A percentile compares a stretch with the other conserved stretches of the same genome.
Conservation (phyloP, 2,113 vertebrate species). For the Ia io region DNA sequence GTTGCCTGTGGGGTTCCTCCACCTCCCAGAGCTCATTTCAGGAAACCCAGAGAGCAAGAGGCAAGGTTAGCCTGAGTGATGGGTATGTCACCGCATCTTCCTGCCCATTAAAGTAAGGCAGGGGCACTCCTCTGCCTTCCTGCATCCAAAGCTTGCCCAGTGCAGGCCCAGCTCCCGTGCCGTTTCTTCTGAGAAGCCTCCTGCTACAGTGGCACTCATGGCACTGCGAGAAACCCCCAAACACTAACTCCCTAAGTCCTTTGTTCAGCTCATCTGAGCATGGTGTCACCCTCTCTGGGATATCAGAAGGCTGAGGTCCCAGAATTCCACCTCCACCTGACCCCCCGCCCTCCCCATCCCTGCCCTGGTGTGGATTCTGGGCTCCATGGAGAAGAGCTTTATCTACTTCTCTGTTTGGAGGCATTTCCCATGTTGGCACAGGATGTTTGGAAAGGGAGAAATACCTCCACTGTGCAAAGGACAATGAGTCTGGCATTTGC, state of each 20-base stretch:
- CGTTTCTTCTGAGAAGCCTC: not conserved
- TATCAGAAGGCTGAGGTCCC: not conserved
- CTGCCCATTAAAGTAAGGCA: not conserved
- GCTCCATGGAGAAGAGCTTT: not conserved
- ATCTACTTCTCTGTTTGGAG: not conserved
- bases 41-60: not conserved
- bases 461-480: not conserved
- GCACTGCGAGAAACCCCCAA: not conserved
- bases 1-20: not conserved
- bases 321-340: not conserved
- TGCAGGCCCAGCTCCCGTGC: not conserved
- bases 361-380: not conserved
- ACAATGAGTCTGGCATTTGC: constrained; percentile 13
- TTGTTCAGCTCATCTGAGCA: not conserved
- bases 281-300: not conserved
- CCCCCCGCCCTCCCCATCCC: not conserved
- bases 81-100: not conserved
- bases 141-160: not conserved
- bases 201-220: not conserved
- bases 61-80: not conserved
- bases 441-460: constrained; percentile 46
- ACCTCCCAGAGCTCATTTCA: not conserved
- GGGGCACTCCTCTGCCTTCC: no score
- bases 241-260: not conserved
- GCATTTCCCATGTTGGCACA: not conserved